phyloP scores from a whole-genome alignment of 1,140 invertebrate genomes.

The Drosophila carrolli region DNA sequence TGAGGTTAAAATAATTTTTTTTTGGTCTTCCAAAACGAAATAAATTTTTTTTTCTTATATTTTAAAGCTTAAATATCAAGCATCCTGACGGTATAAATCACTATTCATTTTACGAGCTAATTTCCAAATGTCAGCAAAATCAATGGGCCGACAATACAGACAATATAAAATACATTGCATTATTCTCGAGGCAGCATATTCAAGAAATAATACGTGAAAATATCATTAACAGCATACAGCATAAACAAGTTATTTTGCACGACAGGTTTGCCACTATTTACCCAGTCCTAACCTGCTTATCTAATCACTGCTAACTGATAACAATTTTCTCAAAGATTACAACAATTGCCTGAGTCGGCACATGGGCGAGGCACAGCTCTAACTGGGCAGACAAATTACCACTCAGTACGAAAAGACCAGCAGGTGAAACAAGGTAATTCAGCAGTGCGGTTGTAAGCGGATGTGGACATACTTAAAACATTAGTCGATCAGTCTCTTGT shows the following conservation, averaged over 20 bases:
- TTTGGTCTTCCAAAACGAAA: too few relatives aligned
- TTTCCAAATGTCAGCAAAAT: too few relatives aligned
- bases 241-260: conserved; percentile 42
- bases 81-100: too few relatives aligned
- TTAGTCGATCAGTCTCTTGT: not conserved
- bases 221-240: not conserved
- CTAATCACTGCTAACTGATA: conserved; percentile 63
- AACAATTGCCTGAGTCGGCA: conserved; percentile 28
- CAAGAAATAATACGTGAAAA: not conserved
- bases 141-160: too few relatives aligned
- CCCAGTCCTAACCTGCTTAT: conserved; percentile 41
- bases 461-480: not conserved
- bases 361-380: conserved; percentile 55
- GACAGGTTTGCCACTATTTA: conserved; percentile 51
- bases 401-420: conserved; percentile 64
- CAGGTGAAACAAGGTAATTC: conserved; percentile 69
- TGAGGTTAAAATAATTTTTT: too few relatives aligned
- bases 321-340: conserved; percentile 48
- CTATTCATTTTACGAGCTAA: too few relatives aligned
- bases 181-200: too few relatives aligned
- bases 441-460: not conserved
- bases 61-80: too few relatives aligned
- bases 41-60: too few relatives aligned
- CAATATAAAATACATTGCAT: too few relatives aligned
- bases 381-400: conserved; percentile 20